Evolutionary conservation across 2,797 vertebrate genomes (phyloP), one percentile per base, ranked within the genome.

Genomic region (Hoplostethus atlanticus): DNA sequence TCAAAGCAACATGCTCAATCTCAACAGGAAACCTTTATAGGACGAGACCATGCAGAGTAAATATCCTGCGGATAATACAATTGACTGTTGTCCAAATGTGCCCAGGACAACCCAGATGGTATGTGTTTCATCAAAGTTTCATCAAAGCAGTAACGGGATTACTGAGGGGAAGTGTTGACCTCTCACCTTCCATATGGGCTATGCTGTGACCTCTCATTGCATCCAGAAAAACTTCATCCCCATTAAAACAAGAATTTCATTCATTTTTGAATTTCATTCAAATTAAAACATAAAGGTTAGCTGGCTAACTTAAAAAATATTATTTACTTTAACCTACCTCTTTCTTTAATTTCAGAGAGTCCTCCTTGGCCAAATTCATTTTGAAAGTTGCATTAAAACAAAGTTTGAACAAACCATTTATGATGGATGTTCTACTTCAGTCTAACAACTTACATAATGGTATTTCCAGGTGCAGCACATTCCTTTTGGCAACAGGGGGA

Each of bases 391-490:
- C 63, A 2, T 4, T 47, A 12, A 75, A 77, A 71, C 30, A 2
- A 58, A 30, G 64, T 63, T 64, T 64, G 44, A 69, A 52, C 31
- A 13, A 73, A 71, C 11, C 36, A 38, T 69, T 55, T 42, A 30
- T 64, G 62, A 82, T 62, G 50, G 55, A 71, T 78, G 60, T 70
- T 74, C 66, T 58, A 50, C 68, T 68, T 68, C 34, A 64, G 60
- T 16, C 0, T 3, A 36, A 42, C 38, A 12, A 4, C 2, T 76
- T 64, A 36, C 16, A 73, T 71, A 79, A 74, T 44, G 25, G 28
- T 48, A 52, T 53, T 75, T 53, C 59, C 66, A 85, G 78, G 85
- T 87, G 83, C 75, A 84, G 77, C 83, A 66, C 77, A 78, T 89
- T 42, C 61, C 31, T 31, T 51, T 21, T n/a, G 34, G 54, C 13